Base-by-base conservation (phyloP, 2,797 vertebrate genomes). In the Heteromormyrus szaboi region DNA sequence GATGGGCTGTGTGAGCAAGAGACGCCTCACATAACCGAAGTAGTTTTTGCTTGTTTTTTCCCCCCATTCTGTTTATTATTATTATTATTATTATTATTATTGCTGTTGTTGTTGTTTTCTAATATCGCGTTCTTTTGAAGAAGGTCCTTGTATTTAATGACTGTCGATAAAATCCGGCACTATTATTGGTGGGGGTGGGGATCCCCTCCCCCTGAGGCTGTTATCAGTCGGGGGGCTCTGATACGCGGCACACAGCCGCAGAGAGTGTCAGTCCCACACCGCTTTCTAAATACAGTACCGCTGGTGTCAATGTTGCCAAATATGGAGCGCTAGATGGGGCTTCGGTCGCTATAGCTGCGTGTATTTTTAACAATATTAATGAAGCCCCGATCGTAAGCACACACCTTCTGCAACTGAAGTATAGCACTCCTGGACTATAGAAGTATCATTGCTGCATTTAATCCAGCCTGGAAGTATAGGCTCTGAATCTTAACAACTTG, bases 351-450 rank as follows among this genome's bases (percentile, higher is more conserved):
- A 25, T 25, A 68, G 81, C 29, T 9, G 29, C 44, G 83, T 54
- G 88, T 89, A 89, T 89, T 89, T 89, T 89, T 89, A 89, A 86
- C 84, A 48, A 44, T 53, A 72, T 89, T 86, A 72, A 50, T 76
- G 46, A 86, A 89, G 83, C 46, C 37, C 33, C n/a, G 14, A 17
- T 62, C n/a, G 4, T 41, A 17, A 25, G 22, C 44, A 41, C 8
- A 44, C 46, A 46, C 84, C 72, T 44, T 44, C 72, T 44, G 37
- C 48, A n/a, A n/a, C 7, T n/a, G 37, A 46, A 19, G 44, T 19
- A 48, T 17, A n/a, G 19, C 41, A 48, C 37, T 17, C 41, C 7
- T 19, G 17, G 17, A n/a, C 44, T 22, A 48, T 44, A 48, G 76
- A 1, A 83, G 37, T 19, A n/a, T 48, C 19, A 83, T 44, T 17